A percentile compares a stretch with the other conserved stretches of the same genome.
Conservation (phyloP, 2,113 vertebrate genomes). For the Spermophilus dauricus region DNA sequence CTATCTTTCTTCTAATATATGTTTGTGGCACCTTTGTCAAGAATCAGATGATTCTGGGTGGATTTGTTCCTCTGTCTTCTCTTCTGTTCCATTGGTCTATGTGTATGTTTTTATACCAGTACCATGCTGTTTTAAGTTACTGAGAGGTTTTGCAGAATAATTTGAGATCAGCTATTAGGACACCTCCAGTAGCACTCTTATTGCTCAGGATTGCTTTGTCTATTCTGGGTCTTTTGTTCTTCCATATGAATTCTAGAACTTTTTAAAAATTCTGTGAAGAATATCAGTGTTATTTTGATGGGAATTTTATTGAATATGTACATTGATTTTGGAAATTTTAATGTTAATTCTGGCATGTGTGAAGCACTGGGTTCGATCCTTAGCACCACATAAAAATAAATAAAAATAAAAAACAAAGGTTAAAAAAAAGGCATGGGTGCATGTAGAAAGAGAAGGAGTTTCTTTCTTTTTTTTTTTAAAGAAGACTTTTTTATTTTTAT, state of each 20-base stretch:
- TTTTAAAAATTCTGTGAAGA: neutral
- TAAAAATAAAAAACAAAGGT: too few species aligned
- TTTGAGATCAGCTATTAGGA: neutral
- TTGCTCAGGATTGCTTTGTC: neutral
- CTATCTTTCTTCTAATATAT: too few species aligned
- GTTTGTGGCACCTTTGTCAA: too few species aligned
- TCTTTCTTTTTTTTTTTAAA: too few species aligned
- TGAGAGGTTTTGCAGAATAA: neutral
- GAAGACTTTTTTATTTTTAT: too few species aligned
- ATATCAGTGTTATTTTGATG: neutral
- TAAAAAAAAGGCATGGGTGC: too few species aligned
- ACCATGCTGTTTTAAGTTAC: neutral
- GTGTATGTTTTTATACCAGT: neutral
- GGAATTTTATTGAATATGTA: neutral
- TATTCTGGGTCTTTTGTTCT: neutral
- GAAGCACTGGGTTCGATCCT: too few species aligned
- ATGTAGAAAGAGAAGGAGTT: too few species aligned
- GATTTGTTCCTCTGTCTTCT: neutral
- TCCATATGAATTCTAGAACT: neutral
- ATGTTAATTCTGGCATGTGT: neutral
- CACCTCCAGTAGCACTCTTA: neutral
- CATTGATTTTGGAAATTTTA: neutral
- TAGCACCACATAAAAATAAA: too few species aligned
- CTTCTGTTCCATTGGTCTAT: neutral
- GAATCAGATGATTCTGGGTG: neutral